phyloP scores from a whole-genome alignment of 1,140 invertebrate species.

The Heliothis virescens region DNA sequence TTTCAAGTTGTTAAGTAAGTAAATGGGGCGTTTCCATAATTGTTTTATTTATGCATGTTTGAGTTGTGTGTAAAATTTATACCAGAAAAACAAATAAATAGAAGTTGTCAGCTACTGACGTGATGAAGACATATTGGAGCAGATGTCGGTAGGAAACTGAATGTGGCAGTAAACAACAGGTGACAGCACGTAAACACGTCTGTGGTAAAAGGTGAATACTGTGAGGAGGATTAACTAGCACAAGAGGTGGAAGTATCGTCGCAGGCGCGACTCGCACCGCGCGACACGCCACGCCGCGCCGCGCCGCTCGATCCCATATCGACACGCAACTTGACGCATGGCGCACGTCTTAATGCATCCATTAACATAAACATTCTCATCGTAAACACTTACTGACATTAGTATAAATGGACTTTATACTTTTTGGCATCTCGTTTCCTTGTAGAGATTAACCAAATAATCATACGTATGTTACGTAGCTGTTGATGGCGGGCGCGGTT shows the following conservation, averaged over 20 bases:
- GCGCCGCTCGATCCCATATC: slow-evolving; percentile 61
- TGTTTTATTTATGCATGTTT: no score
- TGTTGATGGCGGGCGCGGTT: slow-evolving; percentile 77
- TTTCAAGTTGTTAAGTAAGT: background rate
- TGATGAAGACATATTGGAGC: slow-evolving; percentile 52
- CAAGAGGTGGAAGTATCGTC: slow-evolving; percentile 38
- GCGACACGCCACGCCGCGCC: slow-evolving; percentile 51
- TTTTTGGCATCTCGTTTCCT: slow-evolving; percentile 40
- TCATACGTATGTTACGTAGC: slow-evolving; percentile 41
- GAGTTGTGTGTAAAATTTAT: slow-evolving; percentile 17
- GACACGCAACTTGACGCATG: slow-evolving; percentile 75
- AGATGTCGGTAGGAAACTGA: background rate
- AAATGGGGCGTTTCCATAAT: background rate
- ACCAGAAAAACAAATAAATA: slow-evolving; percentile 35
- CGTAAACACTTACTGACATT: slow-evolving; percentile 57
- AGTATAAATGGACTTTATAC: slow-evolving; percentile 36
- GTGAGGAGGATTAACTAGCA: slow-evolving; percentile 66
- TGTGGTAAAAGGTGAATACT: slow-evolving; percentile 59
- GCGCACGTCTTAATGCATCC: slow-evolving; percentile 64
- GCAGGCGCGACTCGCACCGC: slow-evolving; percentile 43
- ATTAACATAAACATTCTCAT: slow-evolving; percentile 66
- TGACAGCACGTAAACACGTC: slow-evolving; percentile 54
- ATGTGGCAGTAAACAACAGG: slow-evolving; percentile 68
- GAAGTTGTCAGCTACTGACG: slow-evolving; percentile 4
- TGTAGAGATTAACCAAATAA: slow-evolving; percentile 17